These are phyloP conservation scores for Mythimna vitellina DNA, from an alignment of 2,888 invertebrate species.

Conservation along the genomic window DNA sequence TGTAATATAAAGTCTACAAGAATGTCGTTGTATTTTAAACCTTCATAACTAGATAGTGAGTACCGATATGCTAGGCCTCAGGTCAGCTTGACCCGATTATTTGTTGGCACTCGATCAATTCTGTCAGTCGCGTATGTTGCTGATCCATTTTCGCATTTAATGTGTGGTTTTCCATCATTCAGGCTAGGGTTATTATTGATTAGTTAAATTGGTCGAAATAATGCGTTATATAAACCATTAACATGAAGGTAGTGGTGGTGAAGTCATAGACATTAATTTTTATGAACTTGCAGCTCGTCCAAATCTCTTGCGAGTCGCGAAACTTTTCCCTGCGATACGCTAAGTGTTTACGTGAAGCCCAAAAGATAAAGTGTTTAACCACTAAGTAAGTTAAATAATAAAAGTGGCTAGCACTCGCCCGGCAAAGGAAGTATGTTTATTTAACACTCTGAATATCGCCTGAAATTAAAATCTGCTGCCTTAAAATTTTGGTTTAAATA, in stretches of 20 bases:
- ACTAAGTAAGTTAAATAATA: constrained; percentile 44
- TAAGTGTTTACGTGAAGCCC: constrained; percentile 36
- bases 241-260: constrained; percentile 1
- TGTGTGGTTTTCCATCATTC: constrained; percentile 66
- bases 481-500: constrained; percentile 26
- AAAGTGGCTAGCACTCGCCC: constrained; percentile 1
- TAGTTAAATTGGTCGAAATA: constrained; percentile 30
- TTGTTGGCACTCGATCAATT: constrained; percentile 78
- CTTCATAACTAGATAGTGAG: constrained; percentile 62
- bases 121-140: constrained; percentile 75
- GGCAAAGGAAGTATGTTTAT: constrained; percentile 21
- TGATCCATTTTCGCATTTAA: constrained; percentile 78
- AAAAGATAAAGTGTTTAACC: constrained; percentile 30
- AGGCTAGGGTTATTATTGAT: constrained; percentile 47
- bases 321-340: constrained; percentile 26
- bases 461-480: constrained; percentile 16
- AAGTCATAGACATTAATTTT: constrained; percentile 9
- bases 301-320: constrained; percentile 15
- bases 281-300: constrained; percentile 15
- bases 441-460: constrained; percentile 25
- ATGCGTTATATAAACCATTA: constrained; percentile 34
- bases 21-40: constrained; percentile 62
- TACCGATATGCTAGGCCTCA: constrained; percentile 62
- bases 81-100: constrained; percentile 74
- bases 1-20: constrained; percentile 38